phyloP scores from a whole-genome alignment of 2,888 invertebrate genomes.

The Drosophila mimetica region DNA sequence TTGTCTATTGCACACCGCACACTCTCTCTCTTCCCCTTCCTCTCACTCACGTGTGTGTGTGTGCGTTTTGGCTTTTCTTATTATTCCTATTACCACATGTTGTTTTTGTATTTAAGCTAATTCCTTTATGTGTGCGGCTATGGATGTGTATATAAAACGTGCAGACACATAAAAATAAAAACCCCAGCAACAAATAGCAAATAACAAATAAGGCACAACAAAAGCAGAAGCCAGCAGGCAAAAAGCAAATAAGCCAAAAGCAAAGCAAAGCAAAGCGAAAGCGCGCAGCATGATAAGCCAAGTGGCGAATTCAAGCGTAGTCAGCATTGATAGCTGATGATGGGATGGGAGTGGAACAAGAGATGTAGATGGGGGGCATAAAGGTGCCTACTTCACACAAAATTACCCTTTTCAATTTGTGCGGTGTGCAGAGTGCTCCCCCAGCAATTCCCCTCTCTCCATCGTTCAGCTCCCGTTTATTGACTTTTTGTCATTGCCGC shows the following conservation, averaged over 20 bases:
- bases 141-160: conserved; percentile 65
- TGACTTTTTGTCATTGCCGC: conserved; percentile 78
- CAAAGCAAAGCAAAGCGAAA: conserved; percentile 20
- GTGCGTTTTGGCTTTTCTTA: conserved; percentile 74
- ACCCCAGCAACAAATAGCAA: conserved; percentile 69
- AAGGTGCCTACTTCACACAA: conserved; percentile 81
- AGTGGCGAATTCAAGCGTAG: conserved; percentile 79
- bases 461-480: conserved; percentile 57
- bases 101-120: conserved; percentile 80
- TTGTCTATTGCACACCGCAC: conserved; percentile 59
- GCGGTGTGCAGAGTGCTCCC: conserved; percentile 29
- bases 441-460: conserved; percentile 2
- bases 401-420: conserved; percentile 82
- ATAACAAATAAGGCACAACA: conserved; percentile 53
- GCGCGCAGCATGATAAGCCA: conserved; percentile 65
- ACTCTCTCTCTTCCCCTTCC: background rate
- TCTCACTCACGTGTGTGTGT: conserved; percentile 39
- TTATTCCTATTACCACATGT: conserved; percentile 78
- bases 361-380: conserved; percentile 30
- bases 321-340: conserved; percentile 71
- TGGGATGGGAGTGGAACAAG: conserved; percentile 8
- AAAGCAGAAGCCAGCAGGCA: conserved; percentile 38
- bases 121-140: conserved; percentile 65
- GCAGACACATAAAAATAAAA: conserved; percentile 75
- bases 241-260: conserved; percentile 41